Evolutionary conservation across 2,888 invertebrate species (phyloP).

Genomic region (Ptychoptera contaminata): DNA sequence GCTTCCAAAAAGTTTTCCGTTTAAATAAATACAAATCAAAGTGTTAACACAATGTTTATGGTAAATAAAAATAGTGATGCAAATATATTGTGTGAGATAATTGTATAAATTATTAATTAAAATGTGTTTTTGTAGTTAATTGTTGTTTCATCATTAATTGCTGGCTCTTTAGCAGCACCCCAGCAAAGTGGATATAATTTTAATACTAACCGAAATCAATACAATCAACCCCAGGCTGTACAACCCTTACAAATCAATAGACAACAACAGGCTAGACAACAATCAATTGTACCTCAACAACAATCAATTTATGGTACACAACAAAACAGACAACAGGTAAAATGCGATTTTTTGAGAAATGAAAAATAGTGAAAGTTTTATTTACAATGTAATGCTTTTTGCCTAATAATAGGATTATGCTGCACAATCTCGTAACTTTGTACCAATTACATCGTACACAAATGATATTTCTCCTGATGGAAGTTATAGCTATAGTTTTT

Average conservation of each 20-base stretch:
- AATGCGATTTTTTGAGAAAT: too few relatives aligned
- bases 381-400: not conserved
- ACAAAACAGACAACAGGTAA: not conserved
- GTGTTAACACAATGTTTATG: not conserved
- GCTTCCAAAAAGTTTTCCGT: not conserved
- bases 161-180: not conserved
- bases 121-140: too few relatives aligned
- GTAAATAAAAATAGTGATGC: too few relatives aligned
- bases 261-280: not conserved
- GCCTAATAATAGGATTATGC: constrained; percentile 2
- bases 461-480: constrained; percentile 30
- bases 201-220: not conserved
- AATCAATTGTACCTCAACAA: not conserved
- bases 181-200: not conserved
- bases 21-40: not conserved
- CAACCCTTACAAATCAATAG: not conserved
- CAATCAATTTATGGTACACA: not conserved
- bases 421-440: constrained; percentile 20
- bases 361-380: not conserved
- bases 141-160: not conserved
- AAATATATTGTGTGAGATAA: too few relatives aligned
- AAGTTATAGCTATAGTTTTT: constrained; percentile 41
- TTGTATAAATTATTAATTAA: too few relatives aligned
- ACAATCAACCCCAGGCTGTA: not conserved
- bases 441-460: constrained; percentile 30